Base-by-base conservation (phyloP, 2,888 invertebrate genomes). In the Cephus pygmeus region DNA sequence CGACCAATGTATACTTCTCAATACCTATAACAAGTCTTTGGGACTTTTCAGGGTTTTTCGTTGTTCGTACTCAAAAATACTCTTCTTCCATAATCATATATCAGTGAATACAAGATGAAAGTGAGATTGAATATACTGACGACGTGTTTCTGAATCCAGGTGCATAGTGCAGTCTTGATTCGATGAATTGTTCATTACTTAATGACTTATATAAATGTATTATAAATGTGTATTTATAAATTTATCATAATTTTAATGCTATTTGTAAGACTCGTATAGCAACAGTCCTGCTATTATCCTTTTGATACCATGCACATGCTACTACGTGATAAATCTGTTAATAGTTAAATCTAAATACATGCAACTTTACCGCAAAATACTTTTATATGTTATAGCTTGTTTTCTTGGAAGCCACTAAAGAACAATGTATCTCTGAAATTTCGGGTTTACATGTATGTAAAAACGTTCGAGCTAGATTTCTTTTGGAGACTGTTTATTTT, bases 401-500 rank as follows among this genome's bases (percentile, higher is more conserved):
- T 9, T 71, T 71, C 31, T 71, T 71, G 31, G 31, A 31, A 23
- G 31, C 71, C 31, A 34, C 33, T 71, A 71, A 31, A 71, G 71
- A 71, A 12, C 30, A 71, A 71, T 34, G 31, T 71, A 71, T 71
- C 31, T 31, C 12, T 71, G 31, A 31, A 71, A 71, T 71, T 77
- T 15, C 75, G 82, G 84, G 80, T 71, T 81, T 76, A 69, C 74
- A 83, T 82, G 80, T 31, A 56, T 56, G 56, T 56, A 56, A 71
- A 76, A 83, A 85, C 71, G 80, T 82, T 31, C 73, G 81, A 76
- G 82, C 82, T 83, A 86, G 40, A 83, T 81, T 75, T 85, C 84
- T 85, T 86, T 88, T 87, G 84, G 84, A 89, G 88, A 88, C 86
- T 83, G 80, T 85, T 88, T 87, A 86, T 88, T 85, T 89, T 89